Base-by-base conservation (phyloP, 92 coral and sea anemone genomes). In the Zoanthus gigantus region DNA sequence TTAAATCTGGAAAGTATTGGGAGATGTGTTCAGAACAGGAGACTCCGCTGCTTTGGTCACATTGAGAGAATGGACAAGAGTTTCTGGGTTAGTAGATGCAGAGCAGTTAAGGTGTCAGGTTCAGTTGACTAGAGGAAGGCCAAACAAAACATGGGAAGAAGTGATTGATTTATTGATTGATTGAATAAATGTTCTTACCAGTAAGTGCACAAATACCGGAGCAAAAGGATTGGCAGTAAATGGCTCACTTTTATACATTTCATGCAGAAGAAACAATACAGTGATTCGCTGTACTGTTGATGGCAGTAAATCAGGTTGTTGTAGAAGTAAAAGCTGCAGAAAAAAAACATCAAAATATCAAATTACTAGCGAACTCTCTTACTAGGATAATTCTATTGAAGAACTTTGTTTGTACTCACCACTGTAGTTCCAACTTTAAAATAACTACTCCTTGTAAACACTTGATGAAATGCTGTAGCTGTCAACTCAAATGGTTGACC, bases 171-270 rank as follows among this genome's bases (percentile, higher is more conserved):
- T 69, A 2, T 69, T 28, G 30, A 1, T 69, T 69, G 0, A 2
- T 6, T n/a, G 1, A 69, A 69, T 12, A 69, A 31, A 69, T 9
- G 32, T 72, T 32, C 92, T 91, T 74, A 97, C 99, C 97, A 97
- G 76, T 31, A 97, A 84, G 68, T 97, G 98, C 8, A 97, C 90
- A 88, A 97, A 95, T 5, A 97, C 96, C 29, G 96, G 87, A 46
- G 95, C 97, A 95, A 94, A 97, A 17, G 99, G 99, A 74, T 97
- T 97, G 77, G 83, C 89, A n/a, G 96, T 93, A 65, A 94, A 78
- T 29, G 97, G 94, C 58, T 94, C 94, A 28, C 94, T 84, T 79
- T 92, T 97, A 77, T 97, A 97, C 99, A 97, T 97, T 83, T 97
- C 99, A 87, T 97, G 91, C 42, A 97, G 87, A 79, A 97, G 91